Percentiles rank a stretch among this genome's conserved stretches.
phyloP scores from a whole-genome alignment of 2,113 vertebrate genomes.

The Chaetura pelagica region DNA sequence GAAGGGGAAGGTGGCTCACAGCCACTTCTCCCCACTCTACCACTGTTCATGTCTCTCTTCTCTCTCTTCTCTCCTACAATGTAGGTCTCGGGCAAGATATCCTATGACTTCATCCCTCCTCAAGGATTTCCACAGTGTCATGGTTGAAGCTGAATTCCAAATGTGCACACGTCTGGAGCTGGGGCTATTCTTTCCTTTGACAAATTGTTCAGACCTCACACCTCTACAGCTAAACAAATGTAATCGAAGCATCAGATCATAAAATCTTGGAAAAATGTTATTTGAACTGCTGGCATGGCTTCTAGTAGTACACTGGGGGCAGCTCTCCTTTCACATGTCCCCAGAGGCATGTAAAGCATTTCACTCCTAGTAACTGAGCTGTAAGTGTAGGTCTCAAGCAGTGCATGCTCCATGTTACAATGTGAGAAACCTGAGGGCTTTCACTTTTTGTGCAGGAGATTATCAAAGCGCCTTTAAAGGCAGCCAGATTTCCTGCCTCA shows the following conservation, averaged over 20 bases:
- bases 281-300: constrained; percentile 30
- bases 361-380: constrained; percentile 61
- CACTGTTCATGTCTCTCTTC: not conserved
- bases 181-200: not conserved
- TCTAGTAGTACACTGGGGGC: not conserved
- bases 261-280: constrained; percentile 53
- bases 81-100: not conserved
- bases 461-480: constrained; percentile 31
- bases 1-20: not conserved
- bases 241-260: constrained; percentile 54
- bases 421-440: constrained; percentile 38
- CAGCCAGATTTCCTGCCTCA: constrained; percentile 21
- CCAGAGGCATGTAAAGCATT: constrained; percentile 26
- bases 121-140: not conserved
- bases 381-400: not conserved
- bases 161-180: not conserved
- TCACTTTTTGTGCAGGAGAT: constrained; percentile 49
- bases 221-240: constrained; percentile 43
- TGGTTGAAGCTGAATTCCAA: constrained; percentile 10
- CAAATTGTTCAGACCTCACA: constrained; percentile 52
- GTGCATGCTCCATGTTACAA: not conserved
- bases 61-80: not conserved
- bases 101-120: not conserved
- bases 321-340: constrained; percentile 35
- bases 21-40: not conserved